Conservation (phyloP, 2,888 invertebrate genomes). For the Ectropis crepuscularia region DNA sequence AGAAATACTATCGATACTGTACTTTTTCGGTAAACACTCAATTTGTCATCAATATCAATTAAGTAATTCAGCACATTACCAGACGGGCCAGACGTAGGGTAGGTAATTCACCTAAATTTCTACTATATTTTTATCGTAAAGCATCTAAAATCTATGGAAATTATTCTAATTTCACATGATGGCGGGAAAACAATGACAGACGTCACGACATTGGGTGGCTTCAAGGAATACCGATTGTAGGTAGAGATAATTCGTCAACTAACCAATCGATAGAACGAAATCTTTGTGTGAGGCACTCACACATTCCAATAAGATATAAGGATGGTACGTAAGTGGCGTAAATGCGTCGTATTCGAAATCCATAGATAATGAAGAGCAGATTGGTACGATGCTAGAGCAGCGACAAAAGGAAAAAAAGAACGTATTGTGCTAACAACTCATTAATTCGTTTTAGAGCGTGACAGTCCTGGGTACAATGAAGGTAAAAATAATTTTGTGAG, state of each 20-base stretch:
- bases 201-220: conserved; percentile 47
- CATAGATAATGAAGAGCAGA: conserved; percentile 38
- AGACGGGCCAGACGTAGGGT: conserved; percentile 16
- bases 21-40: background rate
- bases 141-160: conserved; percentile 27
- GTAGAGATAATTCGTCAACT: conserved; percentile 44
- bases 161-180: conserved; percentile 55
- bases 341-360: conserved; percentile 14
- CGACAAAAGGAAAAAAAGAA: conserved; percentile 46
- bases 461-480: conserved; percentile 79
- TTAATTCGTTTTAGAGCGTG: conserved; percentile 84
- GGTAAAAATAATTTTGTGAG: conserved; percentile 83
- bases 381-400: conserved; percentile 32
- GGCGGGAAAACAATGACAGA: conserved; percentile 50
- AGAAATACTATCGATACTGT: background rate
- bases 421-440: conserved; percentile 60
- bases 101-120: conserved; percentile 32
- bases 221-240: conserved; percentile 49
- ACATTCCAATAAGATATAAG: conserved; percentile 26
- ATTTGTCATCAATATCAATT: conserved; percentile 28
- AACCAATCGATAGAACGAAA: conserved; percentile 19
- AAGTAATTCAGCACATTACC: conserved; percentile 22
- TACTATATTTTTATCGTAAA: conserved; percentile 50
- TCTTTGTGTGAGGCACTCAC: conserved; percentile 18
- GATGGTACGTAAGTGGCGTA: background rate